A percentile compares a stretch with the other conserved stretches of the same genome.
These are phyloP conservation scores for Epizoanthus stellaris DNA, from an alignment of 92 coral and sea anemone species.

Conservation along the genomic window DNA sequence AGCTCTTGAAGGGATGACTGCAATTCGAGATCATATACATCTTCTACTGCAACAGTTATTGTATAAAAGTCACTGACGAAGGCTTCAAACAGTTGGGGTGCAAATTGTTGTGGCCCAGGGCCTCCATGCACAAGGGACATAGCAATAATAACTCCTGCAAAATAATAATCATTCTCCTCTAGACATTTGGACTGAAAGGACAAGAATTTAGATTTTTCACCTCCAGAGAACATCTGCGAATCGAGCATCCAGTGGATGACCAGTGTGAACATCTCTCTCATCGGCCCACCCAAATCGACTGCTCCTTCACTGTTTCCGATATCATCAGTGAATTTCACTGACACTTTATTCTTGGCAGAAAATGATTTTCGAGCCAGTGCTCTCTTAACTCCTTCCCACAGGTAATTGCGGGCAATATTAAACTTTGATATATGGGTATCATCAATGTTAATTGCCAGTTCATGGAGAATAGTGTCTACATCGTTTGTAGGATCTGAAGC, in stretches of 20 bases:
- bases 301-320: constrained; percentile 51
- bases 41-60: constrained; percentile 23
- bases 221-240: constrained; percentile 52
- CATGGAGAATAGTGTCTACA: constrained; percentile 46
- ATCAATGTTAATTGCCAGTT: constrained; percentile 63
- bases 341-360: constrained; percentile 43
- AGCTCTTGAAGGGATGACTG: constrained; percentile 27
- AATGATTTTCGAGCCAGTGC: constrained; percentile 54
- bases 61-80: neutral
- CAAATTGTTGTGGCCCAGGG: constrained; percentile 27
- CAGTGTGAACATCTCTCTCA: constrained; percentile 53
- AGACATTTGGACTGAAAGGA: neutral
- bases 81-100: constrained; percentile 32
- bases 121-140: constrained; percentile 42
- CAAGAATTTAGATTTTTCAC: neutral
- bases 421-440: constrained; percentile 37
- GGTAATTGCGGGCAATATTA: constrained; percentile 44
- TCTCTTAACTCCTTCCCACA: constrained; percentile 49
- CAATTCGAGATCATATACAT: constrained; percentile 33
- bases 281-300: constrained; percentile 50
- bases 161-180: no score
- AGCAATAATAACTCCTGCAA: constrained; percentile 2
- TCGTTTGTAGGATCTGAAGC: constrained; percentile 8
- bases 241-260: constrained; percentile 22
- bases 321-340: constrained; percentile 64